phyloP scores from a whole-genome alignment of 2,113 vertebrate genomes.

The Tragelaphus strepsiceros region DNA sequence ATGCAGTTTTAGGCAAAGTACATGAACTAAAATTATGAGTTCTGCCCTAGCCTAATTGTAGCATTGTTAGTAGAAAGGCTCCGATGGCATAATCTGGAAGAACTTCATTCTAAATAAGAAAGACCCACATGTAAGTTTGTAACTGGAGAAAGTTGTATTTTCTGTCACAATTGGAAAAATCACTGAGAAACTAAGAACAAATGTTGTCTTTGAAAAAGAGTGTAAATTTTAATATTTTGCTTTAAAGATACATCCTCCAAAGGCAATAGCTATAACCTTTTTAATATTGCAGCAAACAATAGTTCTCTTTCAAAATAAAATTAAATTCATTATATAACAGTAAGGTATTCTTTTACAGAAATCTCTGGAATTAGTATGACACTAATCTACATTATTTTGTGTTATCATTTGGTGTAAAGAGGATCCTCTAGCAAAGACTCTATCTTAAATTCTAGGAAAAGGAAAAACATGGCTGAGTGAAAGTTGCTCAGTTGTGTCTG shows the following conservation, averaged over 20 bases:
- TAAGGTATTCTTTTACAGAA: background rate
- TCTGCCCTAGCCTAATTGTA: background rate
- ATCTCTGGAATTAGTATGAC: background rate
- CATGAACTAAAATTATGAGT: background rate
- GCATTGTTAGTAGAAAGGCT: background rate
- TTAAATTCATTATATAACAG: background rate
- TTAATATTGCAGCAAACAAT: background rate
- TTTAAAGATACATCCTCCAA: background rate
- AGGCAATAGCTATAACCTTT: background rate
- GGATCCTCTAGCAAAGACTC: background rate
- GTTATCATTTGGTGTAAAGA: background rate
- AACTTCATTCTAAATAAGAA: background rate
- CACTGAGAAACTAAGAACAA: background rate
- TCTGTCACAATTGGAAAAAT: background rate
- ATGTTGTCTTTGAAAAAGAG: background rate
- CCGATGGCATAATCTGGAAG: background rate
- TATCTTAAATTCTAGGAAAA: background rate
- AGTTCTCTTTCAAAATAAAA: background rate
- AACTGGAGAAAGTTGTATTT: background rate
- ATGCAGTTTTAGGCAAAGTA: background rate
- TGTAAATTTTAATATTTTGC: background rate
- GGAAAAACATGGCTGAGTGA: background rate
- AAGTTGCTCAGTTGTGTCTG: fast-evolving
- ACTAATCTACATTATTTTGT: background rate
- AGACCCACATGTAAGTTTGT: background rate